Conservation (phyloP, 2,797 vertebrate genomes). For the Falco concolor region DNA sequence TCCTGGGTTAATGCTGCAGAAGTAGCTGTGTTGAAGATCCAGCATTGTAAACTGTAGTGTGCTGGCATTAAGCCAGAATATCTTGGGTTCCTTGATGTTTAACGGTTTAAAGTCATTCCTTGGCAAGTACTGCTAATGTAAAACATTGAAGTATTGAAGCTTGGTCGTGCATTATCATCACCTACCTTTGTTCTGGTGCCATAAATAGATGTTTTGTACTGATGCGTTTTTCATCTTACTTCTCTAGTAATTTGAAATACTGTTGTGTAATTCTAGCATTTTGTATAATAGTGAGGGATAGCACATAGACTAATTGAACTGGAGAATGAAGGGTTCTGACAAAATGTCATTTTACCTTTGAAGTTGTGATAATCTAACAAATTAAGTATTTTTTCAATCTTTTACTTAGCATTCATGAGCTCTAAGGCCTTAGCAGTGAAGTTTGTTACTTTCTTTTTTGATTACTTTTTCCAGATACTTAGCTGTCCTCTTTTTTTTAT, state of each 20-base stretch:
- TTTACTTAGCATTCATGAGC: not conserved
- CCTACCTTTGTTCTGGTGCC: not conserved
- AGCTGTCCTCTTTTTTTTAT: not conserved
- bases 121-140: not conserved
- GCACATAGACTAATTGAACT: not conserved
- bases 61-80: not conserved
- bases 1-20: not conserved
- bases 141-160: not conserved
- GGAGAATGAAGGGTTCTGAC: not conserved
- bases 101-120: not conserved
- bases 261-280: not conserved
- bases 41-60: not conserved
- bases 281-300: not conserved
- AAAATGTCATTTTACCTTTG: not conserved
- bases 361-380: not conserved
- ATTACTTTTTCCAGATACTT: not conserved
- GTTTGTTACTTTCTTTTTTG: not conserved
- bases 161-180: not conserved
- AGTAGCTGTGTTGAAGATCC: not conserved
- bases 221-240: not conserved
- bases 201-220: slow-evolving; percentile 25
- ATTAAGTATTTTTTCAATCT: not conserved
- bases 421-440: not conserved
- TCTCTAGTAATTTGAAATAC: not conserved
- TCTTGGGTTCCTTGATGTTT: not conserved